Evolutionary conservation across 1,140 invertebrate genomes (phyloP).

Genomic region (Laodelphax striatellus): DNA sequence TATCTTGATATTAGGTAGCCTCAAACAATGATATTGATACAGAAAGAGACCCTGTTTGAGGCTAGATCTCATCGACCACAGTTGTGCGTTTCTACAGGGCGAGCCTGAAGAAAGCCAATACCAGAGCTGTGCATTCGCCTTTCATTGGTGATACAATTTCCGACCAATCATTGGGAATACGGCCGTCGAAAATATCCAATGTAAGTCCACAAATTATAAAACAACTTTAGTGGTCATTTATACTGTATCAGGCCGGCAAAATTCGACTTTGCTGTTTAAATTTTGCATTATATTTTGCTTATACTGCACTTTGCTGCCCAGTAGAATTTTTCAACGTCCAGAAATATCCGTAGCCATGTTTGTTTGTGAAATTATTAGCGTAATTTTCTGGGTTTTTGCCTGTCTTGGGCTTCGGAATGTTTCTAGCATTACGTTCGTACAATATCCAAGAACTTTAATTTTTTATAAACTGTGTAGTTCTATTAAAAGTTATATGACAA

Average conservation of each 20-base stretch:
- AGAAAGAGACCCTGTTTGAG: conserved; percentile 3
- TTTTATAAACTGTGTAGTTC: too few species aligned
- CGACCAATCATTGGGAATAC: conserved; percentile 56
- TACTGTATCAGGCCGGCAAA: conserved; percentile 24
- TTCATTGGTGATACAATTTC: conserved; percentile 52
- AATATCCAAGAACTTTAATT: too few species aligned
- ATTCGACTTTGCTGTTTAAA: background rate
- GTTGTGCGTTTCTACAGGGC: conserved; percentile 10
- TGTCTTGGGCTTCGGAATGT: too few species aligned
- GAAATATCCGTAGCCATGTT: conserved; percentile 9
- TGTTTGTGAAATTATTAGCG: background rate
- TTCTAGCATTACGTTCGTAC: too few species aligned
- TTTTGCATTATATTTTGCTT: background rate
- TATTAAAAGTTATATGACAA: too few species aligned
- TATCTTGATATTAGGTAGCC: too few species aligned
- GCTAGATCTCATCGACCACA: conserved; percentile 12
- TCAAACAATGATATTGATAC: background rate
- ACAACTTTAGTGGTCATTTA: conserved; percentile 31
- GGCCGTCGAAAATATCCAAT: conserved; percentile 57
- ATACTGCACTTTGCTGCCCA: conserved; percentile 16
- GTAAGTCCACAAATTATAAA: conserved; percentile 63
- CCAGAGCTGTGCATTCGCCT: conserved; percentile 30
- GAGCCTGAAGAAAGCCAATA: conserved; percentile 13
- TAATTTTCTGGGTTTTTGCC: too few species aligned
- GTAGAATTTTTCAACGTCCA: background rate